phyloP scores from a whole-genome alignment of 1,140 invertebrate species.

The Steinernema khuongi region DNA sequence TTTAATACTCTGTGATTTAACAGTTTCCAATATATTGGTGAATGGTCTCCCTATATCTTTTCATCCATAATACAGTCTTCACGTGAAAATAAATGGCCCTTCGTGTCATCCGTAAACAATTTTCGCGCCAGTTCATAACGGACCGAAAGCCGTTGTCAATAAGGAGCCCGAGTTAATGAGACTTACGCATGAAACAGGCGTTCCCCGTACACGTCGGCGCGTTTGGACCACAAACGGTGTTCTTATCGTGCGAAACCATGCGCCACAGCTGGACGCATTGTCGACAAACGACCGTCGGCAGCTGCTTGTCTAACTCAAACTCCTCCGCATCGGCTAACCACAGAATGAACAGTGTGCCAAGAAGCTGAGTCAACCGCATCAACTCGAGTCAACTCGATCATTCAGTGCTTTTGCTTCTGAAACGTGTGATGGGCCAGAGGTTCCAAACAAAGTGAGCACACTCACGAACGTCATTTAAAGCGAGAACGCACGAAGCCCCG shows the following conservation, averaged over 20 bases:
- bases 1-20: no score
- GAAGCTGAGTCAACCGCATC: slow-evolving; percentile 13
- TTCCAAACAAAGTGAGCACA: background rate
- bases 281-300: slow-evolving; percentile 30
- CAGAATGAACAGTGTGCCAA: background rate
- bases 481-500: background rate
- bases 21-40: no score
- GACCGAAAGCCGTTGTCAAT: no score
- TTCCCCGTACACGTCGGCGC: slow-evolving; percentile 32
- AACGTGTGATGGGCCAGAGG: no score
- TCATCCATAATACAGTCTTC: no score
- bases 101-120: no score
- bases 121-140: no score
- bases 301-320: background rate
- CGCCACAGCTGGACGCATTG: slow-evolving; percentile 39
- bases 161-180: background rate
- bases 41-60: no score
- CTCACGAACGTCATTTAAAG: background rate
- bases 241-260: slow-evolving; percentile 29
- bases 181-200: slow-evolving; percentile 41
- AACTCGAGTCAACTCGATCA: background rate
- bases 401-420: background rate
- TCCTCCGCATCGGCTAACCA: background rate
- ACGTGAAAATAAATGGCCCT: background rate
- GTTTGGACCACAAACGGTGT: slow-evolving; percentile 25